These are phyloP conservation scores for Coelopa pilipes DNA, from an alignment of 2,888 invertebrate species.

Conservation along the genomic window DNA sequence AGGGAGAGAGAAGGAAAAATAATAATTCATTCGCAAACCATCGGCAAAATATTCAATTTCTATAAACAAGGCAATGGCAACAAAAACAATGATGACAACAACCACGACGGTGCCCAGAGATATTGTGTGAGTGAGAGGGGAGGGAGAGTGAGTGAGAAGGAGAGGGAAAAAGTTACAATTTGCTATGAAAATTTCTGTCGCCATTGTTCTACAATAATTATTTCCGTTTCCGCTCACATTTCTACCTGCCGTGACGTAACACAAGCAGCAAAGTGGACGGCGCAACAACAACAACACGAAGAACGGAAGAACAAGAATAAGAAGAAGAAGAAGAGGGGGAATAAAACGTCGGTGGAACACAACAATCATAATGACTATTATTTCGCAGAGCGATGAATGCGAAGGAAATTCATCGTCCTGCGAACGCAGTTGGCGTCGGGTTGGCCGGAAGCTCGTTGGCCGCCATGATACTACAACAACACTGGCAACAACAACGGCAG, in stretches of 20 bases:
- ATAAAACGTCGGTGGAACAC: neutral
- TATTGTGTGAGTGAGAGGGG: too few species aligned
- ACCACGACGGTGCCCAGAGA: too few species aligned
- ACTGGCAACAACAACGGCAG: neutral
- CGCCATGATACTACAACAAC: constrained; percentile 2
- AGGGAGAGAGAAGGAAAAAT: too few species aligned
- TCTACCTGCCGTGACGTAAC: constrained; percentile 11
- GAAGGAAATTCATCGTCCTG: constrained; percentile 10
- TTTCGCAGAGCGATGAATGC: constrained; percentile 19
- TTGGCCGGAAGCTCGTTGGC: constrained; percentile 21
- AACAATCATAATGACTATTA: constrained; percentile 29
- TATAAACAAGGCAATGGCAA: neutral
- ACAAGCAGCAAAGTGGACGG: constrained; percentile 1
- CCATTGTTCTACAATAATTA: constrained; percentile 33
- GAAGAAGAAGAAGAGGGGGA: neutral
- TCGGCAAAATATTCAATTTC: constrained; percentile 17
- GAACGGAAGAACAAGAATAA: constrained; percentile 17
- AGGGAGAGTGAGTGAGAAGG: neutral
- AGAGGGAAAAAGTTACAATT: constrained; percentile 14
- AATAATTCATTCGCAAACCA: neutral
- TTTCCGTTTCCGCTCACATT: constrained; percentile 32
- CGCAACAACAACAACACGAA: neutral
- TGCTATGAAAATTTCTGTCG: constrained; percentile 22
- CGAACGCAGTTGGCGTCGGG: neutral
- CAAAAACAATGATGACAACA: too few species aligned